Evolutionary conservation across 2,113 vertebrate species (phyloP).

Genomic region (Candoia aspera): DNA sequence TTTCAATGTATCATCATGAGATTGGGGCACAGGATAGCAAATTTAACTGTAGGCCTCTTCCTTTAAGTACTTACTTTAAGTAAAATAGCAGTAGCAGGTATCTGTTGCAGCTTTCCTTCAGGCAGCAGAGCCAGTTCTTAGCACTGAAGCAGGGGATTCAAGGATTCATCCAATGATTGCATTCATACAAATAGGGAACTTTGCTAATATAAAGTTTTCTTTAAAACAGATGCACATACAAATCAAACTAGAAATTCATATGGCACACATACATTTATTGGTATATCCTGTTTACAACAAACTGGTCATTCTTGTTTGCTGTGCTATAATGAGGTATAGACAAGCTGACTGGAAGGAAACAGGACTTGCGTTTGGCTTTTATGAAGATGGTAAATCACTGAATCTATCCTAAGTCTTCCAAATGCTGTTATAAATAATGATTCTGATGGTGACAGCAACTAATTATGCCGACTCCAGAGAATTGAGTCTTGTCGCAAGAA

Average conservation of each 20-base stretch:
- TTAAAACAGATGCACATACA: not conserved
- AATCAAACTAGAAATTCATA: not conserved
- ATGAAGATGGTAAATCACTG: slow-evolving; percentile 21
- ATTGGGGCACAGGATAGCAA: not conserved
- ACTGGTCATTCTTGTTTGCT: not conserved
- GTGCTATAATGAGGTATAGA: not conserved
- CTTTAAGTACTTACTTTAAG: not conserved
- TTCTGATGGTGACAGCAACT: slow-evolving; percentile 1
- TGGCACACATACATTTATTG: not conserved
- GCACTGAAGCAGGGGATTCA: not conserved
- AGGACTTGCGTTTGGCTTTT: not conserved
- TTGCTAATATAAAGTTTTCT: not conserved
- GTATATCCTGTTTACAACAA: not conserved
- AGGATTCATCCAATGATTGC: not conserved
- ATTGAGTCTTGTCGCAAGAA: slow-evolving; percentile 20
- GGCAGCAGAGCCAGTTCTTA: not conserved
- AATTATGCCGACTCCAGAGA: slow-evolving; percentile 25
- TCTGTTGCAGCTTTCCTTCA: not conserved
- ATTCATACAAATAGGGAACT: not conserved
- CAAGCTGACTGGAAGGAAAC: not conserved
- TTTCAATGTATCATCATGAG: not conserved
- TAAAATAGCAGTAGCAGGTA: not conserved
- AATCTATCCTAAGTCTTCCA: not conserved
- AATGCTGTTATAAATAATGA: slow-evolving; percentile 16
- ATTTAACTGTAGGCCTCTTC: not conserved